Percentiles rank a stretch among this genome's conserved stretches.
Evolutionary conservation across 2,797 vertebrate genomes (phyloP).

Genomic region (Melanotaenia trifasciata): DNA sequence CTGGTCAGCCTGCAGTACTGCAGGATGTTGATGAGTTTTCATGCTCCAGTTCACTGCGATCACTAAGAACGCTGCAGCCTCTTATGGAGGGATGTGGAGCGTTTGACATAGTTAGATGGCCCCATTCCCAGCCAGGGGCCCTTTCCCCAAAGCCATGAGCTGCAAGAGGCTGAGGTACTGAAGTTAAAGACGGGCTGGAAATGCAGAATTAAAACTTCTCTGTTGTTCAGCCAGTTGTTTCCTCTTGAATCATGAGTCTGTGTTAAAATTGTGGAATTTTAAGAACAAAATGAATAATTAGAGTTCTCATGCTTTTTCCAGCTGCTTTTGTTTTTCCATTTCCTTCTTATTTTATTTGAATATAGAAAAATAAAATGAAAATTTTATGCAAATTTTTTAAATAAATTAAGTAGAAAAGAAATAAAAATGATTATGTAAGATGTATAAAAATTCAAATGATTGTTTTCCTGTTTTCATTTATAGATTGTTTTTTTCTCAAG

Average conservation of each 20-base stretch:
- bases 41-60: slow-evolving; percentile 76
- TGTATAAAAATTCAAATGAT: too few relatives aligned
- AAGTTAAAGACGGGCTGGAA: slow-evolving; percentile 13
- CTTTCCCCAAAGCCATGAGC: slow-evolving; percentile 33
- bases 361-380: too few relatives aligned
- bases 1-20: slow-evolving; percentile 64
- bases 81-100: slow-evolving; percentile 60
- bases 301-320: too few relatives aligned
- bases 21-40: slow-evolving; percentile 72
- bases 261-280: neutral
- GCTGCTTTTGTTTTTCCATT: too few relatives aligned
- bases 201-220: slow-evolving; percentile 14
- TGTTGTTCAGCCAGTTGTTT: neutral
- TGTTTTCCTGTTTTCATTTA: too few relatives aligned
- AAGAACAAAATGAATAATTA: too few relatives aligned
- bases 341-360: too few relatives aligned
- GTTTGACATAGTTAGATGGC: slow-evolving; percentile 74
- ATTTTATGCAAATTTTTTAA: too few relatives aligned
- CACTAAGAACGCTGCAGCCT: slow-evolving; percentile 60
- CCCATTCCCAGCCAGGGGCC: slow-evolving; percentile 69
- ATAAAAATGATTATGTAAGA: too few relatives aligned
- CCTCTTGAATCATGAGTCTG: neutral
- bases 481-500: too few relatives aligned
- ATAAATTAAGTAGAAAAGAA: too few relatives aligned
- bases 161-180: slow-evolving; percentile 22